Conservation (phyloP, 53 echinoderm and acorn worm species). For the Apostichopus leukothele region DNA sequence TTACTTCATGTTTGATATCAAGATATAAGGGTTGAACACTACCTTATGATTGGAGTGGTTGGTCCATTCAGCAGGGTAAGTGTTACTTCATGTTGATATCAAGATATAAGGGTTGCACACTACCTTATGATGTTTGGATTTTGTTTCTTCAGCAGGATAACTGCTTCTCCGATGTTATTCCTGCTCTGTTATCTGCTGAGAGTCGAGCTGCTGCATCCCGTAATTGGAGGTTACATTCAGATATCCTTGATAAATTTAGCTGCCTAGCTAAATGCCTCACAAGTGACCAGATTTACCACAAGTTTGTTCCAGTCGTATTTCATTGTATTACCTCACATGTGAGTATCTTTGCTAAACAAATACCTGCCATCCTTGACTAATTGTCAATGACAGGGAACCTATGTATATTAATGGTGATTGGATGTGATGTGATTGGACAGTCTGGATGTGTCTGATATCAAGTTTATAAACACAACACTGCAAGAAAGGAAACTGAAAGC, state of each 20-base stretch:
- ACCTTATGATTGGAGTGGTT: too few relatives aligned
- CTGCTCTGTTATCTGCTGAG: conserved; percentile 85
- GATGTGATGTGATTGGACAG: too few relatives aligned
- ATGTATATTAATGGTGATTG: too few relatives aligned
- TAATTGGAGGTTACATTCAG: conserved; percentile 87
- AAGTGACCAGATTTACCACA: conserved; percentile 93
- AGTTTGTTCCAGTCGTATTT: conserved; percentile 88
- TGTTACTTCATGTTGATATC: neutral
- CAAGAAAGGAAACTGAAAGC: too few relatives aligned
- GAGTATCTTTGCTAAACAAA: conserved; percentile 30
- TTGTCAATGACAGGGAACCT: too few relatives aligned
- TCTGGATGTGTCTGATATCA: too few relatives aligned
- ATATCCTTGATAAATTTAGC: conserved; percentile 75
- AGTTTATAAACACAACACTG: too few relatives aligned
- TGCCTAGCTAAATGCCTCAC: conserved; percentile 84
- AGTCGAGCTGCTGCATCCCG: conserved; percentile 66
- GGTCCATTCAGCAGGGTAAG: neutral
- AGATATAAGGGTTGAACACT: too few relatives aligned
- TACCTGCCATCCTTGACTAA: neutral
- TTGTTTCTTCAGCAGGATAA: neutral
- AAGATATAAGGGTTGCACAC: too few relatives aligned
- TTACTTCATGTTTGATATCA: conserved; percentile 10
- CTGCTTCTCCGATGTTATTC: conserved; percentile 74
- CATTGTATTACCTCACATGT: conserved; percentile 87
- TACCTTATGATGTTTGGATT: too few relatives aligned